phyloP scores from a whole-genome alignment of 1,140 invertebrate genomes.

The Brachionus manjavacas region DNA sequence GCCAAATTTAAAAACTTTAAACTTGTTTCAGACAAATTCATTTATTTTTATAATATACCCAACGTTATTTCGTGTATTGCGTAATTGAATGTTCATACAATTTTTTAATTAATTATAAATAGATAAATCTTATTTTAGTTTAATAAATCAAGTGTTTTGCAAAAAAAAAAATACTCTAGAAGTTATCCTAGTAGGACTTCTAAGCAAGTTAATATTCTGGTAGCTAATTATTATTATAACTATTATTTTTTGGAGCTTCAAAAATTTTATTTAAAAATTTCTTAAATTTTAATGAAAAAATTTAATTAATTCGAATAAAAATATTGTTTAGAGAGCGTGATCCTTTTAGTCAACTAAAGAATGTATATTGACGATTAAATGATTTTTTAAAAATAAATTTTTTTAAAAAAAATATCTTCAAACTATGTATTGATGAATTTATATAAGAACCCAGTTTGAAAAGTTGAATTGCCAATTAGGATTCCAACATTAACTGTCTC shows the following conservation, averaged over 20 bases:
- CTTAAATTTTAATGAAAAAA: background rate
- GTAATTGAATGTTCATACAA: background rate
- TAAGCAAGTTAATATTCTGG: no score
- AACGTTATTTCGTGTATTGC: background rate
- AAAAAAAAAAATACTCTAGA: no score
- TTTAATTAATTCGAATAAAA: background rate
- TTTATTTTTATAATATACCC: conserved; percentile 5
- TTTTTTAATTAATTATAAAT: background rate
- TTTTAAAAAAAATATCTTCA: background rate
- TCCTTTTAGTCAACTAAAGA: background rate
- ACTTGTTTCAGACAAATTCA: background rate
- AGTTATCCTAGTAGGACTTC: no score
- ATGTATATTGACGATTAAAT: background rate
- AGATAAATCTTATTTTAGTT: background rate
- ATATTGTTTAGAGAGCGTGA: background rate
- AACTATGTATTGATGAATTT: background rate
- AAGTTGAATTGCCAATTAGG: background rate
- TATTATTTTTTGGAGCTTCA: background rate
- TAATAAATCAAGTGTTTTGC: no score
- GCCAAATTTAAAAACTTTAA: background rate
- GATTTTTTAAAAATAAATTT: background rate
- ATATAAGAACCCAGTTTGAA: background rate
- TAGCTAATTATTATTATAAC: no score
- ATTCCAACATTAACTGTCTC: background rate
- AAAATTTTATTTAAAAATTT: background rate